phyloP scores from a whole-genome alignment of 2,113 vertebrate species.

The Eolophus roseicapilla region DNA sequence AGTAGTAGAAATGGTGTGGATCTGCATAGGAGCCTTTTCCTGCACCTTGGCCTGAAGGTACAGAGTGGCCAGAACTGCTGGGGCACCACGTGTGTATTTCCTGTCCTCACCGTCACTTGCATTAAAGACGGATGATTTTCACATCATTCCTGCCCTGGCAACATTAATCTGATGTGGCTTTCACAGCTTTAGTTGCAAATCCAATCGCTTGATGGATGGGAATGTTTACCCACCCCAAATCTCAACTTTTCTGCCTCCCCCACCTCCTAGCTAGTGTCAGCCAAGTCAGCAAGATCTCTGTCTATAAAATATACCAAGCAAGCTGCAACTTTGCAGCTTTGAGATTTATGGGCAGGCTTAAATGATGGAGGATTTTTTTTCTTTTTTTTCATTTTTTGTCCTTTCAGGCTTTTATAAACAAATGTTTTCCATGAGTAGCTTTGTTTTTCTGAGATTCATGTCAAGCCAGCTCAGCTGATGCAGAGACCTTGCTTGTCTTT shows the following conservation, averaged over 20 bases:
- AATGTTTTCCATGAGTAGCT: conserved; percentile 14
- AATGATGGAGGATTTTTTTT: background rate
- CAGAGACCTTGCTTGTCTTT: background rate
- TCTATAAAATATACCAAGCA: conserved; percentile 59
- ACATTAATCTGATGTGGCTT: conserved; percentile 44
- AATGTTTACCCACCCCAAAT: conserved; percentile 62
- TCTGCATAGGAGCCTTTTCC: rapidly evolving
- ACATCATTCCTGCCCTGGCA: conserved; percentile 27
- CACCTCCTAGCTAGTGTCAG: conserved; percentile 36
- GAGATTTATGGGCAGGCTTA: conserved; percentile 24
- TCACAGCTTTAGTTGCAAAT: conserved; percentile 42
- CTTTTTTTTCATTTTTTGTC: background rate
- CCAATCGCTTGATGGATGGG: conserved; percentile 23
- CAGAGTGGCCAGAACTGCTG: background rate
- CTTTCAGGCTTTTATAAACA: conserved; percentile 58
- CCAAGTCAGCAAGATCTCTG: conserved; percentile 56
- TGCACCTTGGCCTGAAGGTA: background rate
- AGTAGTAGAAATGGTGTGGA: background rate
- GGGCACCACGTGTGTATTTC: background rate
- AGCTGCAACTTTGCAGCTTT: conserved; percentile 12
- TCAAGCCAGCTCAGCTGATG: background rate
- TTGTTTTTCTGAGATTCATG: conserved; percentile 2
- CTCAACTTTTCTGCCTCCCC: conserved; percentile 28
- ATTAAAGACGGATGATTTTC: background rate
- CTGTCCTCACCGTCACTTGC: background rate